Evolutionary conservation across 2,797 vertebrate species (phyloP), one percentile per base, ranked within the genome.

Genomic region (Margarornis squamiger): DNA sequence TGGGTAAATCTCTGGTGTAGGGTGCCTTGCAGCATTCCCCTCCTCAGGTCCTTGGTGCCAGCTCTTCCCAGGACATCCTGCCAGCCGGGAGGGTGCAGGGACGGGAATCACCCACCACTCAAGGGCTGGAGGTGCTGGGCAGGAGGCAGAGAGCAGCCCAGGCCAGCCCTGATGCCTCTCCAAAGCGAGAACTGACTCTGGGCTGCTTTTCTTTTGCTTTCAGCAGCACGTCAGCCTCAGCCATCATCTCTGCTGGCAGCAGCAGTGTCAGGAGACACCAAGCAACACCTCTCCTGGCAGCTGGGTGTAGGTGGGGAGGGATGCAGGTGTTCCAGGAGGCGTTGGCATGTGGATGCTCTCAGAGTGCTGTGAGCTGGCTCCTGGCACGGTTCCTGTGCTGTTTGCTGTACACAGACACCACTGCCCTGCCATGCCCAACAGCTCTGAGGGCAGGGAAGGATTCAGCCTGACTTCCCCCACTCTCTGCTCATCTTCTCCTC

Each of bases 271-370:
- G 82, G 45, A 94, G 92, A 45, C 65, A 32, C 62, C 12, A 21
- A 75, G 29, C 86, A 63, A 10, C 77, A 57, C 73, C 73, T 62
- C 74, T 57, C 27, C 83, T 86, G 86, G 84, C 86, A 92, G 93
- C 80, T 73, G 86, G 63, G 46, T 61, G 88, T 72, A 52, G 78
- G 81, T 90, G 85, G 83, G 84, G 67, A 86, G 93, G 73, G 87
- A 32, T 88, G 89, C 74, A 89, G 91, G 81, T 84, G 89, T 29
- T 84, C 22, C 62, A 14, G 84, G 54, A 81, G 77, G 81, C 3
- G 13, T 81, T 81, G 80, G 83, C 57, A 19, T 5, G 29, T 36
- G 72, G 77, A 26, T 68, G 87, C 41, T 70, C 12, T 70, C 38
- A 46, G 59, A 59, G 66, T 7, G 3, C 12, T 46, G 57, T 14